Percentiles rank a stretch among this genome's conserved stretches.
Evolutionary conservation across 2,888 invertebrate genomes (phyloP).

Genomic region (Globia sparganii): DNA sequence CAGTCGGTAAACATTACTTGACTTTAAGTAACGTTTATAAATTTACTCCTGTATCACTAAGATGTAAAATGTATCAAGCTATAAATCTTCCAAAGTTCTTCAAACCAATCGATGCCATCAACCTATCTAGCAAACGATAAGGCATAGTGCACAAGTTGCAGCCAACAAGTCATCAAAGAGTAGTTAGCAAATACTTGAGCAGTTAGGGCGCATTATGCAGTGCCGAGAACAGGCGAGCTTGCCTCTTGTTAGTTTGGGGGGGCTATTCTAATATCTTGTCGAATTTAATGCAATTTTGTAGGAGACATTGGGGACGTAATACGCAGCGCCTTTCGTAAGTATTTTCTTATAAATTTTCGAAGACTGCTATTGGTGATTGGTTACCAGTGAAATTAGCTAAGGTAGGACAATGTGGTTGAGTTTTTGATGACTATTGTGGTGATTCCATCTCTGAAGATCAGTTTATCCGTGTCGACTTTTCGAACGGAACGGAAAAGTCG

Average conservation of each 20-base stretch:
- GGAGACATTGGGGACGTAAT: background rate
- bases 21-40: no score
- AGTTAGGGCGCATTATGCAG: conserved; percentile 75
- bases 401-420: no score
- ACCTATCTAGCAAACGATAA: conserved; percentile 17
- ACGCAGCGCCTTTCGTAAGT: background rate
- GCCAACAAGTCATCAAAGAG: conserved; percentile 78
- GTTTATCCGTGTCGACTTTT: no score
- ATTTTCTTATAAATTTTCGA: no score
- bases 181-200: conserved; percentile 82
- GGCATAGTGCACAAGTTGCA: conserved; percentile 48
- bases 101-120: background rate
- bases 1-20: no score
- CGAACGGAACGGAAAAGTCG: no score
- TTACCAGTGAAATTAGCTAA: no score
- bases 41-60: no score
- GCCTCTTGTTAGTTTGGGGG: conserved; percentile 57
- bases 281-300: background rate
- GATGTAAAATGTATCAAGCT: background rate
- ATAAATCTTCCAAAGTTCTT: background rate
- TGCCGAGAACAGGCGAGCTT: conserved; percentile 64
- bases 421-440: no score
- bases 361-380: no score
- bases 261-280: conserved; percentile 50
- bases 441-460: no score